phyloP scores from a whole-genome alignment of 1,140 invertebrate genomes.

The Physella acuta region DNA sequence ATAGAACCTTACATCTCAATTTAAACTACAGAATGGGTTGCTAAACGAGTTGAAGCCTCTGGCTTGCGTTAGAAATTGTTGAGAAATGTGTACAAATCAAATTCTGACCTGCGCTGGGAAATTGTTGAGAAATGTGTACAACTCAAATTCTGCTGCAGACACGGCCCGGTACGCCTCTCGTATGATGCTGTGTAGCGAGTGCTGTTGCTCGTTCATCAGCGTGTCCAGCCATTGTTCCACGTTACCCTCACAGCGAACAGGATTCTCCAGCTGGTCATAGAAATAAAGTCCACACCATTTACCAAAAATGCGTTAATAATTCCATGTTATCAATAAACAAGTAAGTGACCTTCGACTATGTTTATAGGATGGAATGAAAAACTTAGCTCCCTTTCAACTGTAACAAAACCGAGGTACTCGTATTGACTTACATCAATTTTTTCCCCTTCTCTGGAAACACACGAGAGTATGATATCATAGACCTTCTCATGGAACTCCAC shows the following conservation, averaged over 20 bases:
- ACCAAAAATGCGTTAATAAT: too few species aligned
- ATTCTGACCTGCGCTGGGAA: slow-evolving; percentile 82
- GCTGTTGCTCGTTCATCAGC: slow-evolving; percentile 81
- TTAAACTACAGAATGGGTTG: slow-evolving; percentile 1
- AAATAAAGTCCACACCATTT: too few species aligned
- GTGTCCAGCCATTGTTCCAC: slow-evolving; percentile 93
- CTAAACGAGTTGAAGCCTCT: not conserved
- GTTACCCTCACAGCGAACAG: slow-evolving; percentile 87
- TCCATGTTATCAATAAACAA: too few species aligned
- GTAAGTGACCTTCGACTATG: too few species aligned
- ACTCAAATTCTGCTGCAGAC: slow-evolving; percentile 80
- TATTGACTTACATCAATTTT: slow-evolving; percentile 69
- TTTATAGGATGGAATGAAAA: too few species aligned
- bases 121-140: slow-evolving; percentile 83
- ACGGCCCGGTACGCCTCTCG: slow-evolving; percentile 77
- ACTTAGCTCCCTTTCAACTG: too few species aligned
- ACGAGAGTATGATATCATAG: slow-evolving; percentile 91
- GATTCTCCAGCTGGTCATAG: slow-evolving; percentile 75
- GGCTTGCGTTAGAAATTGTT: not conserved
- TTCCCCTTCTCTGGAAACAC: slow-evolving; percentile 91
- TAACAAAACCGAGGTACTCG: too few species aligned
- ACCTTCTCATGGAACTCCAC: slow-evolving; percentile 94
- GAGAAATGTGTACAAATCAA: too few species aligned
- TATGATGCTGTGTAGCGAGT: slow-evolving; percentile 91
- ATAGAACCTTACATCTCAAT: not conserved